Evolutionary conservation across 2,888 invertebrate species (phyloP), one percentile per base, ranked within the genome.

Genomic region (Lamellibrachia columna): DNA sequence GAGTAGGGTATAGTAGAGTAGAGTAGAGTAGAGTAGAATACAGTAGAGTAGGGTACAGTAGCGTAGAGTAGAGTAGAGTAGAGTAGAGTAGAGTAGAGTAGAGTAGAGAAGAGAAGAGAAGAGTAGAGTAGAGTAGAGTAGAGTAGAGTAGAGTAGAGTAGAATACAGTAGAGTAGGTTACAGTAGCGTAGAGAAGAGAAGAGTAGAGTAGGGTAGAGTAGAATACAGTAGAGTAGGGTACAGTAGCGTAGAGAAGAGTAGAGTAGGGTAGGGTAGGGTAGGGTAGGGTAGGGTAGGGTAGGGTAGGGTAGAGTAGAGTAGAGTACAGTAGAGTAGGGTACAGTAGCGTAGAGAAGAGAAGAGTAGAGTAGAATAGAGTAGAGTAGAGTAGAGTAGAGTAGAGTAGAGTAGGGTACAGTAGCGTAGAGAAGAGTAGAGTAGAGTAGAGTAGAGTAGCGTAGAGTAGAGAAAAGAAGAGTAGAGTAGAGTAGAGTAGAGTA

Each of bases 41-140:
- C n/a, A n/a, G n/a, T n/a, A n/a, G n/a, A n/a, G n/a, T n/a, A n/a
- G n/a, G n/a, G n/a, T n/a, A n/a, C n/a, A n/a, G n/a, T n/a, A n/a
- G n/a, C n/a, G n/a, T n/a, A n/a, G n/a, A n/a, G n/a, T n/a, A n/a
- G n/a, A n/a, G n/a, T n/a, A 90, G 90, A 90, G 90, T 90, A 90
- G 90, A 90, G 90, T 90, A 90, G 90, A 90, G 90, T 90, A 90
- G 90, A 90, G 90, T 90, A 90, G 90, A 90, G 90, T 90, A 90
- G 90, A 90, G 90, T 90, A 90, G 90, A 90, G 90, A 90, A 22
- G 15, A 90, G 15, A 90, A 22, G 15, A 90, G 90, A 90, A 22
- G 15, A 90, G 90, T 90, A 90, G 15, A 90, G 90, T 90, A 90
- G 90, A 90, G 90, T 90, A 90, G 90, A 90, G 90, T 90, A 90